These are phyloP conservation scores for Drosophila sp. DNA, from an alignment of 1,140 invertebrate genomes.

Conservation along the genomic window DNA sequence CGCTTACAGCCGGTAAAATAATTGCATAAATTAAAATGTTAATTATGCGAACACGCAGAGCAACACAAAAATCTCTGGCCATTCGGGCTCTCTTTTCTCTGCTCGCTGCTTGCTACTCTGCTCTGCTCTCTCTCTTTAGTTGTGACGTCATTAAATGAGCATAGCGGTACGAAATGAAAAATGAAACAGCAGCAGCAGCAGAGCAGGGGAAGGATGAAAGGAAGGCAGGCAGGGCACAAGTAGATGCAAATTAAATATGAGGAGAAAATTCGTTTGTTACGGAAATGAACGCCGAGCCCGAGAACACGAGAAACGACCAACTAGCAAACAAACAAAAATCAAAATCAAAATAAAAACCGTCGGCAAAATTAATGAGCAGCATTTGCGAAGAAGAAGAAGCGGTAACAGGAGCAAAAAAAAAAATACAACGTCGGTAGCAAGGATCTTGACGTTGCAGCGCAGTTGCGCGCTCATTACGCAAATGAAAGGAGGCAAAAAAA, in stretches of 20 bases:
- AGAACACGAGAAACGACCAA: conserved; percentile 5
- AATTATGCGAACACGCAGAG: conserved; percentile 69
- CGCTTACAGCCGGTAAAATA: conserved; percentile 73
- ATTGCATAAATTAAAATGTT: conserved; percentile 82
- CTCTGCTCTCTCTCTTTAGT: conserved; percentile 15
- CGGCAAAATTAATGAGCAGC: conserved; percentile 74
- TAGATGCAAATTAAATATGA: conserved; percentile 62
- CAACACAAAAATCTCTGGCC: conserved; percentile 32
- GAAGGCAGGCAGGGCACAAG: background rate
- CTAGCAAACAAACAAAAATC: conserved; percentile 3
- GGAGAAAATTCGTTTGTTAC: conserved; percentile 61
- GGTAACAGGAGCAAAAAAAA: conserved; percentile 51
- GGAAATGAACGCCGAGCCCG: conserved; percentile 59
- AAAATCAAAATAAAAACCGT: conserved; percentile 55
- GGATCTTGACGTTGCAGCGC: conserved; percentile 35
- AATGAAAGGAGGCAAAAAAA: conserved; percentile 51
- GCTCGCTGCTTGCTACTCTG: no score
- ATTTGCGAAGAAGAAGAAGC: background rate
- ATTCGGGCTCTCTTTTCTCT: background rate
- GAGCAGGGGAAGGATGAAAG: background rate
- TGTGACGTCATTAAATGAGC: conserved; percentile 76
- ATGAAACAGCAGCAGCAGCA: conserved; percentile 64
- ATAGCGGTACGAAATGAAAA: conserved; percentile 73
- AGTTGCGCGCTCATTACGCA: conserved; percentile 64
- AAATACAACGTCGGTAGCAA: conserved; percentile 3